These are phyloP conservation scores for Callithrix jacchus DNA, from an alignment of 2,113 vertebrate species.

Conservation along the genomic window DNA sequence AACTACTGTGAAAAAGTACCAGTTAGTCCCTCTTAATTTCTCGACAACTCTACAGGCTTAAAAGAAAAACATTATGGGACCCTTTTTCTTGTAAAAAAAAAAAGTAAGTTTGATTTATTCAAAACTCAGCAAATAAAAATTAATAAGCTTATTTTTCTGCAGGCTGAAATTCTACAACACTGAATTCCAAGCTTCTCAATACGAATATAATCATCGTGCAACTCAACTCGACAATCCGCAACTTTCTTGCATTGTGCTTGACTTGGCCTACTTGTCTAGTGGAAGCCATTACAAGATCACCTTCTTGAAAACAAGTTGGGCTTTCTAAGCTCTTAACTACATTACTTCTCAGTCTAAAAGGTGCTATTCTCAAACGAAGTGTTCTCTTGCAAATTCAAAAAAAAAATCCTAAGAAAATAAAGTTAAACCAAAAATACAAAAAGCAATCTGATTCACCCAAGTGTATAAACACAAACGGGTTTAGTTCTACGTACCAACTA, in stretches of 20 bases:
- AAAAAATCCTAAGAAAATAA: not conserved
- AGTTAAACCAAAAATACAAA: not conserved
- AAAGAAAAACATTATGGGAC: not conserved
- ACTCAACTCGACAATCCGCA: not conserved
- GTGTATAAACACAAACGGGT: not conserved
- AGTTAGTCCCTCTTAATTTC: not conserved
- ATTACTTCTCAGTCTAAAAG: not conserved
- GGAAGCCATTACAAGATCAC: constrained; percentile 75
- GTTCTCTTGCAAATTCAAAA: not conserved
- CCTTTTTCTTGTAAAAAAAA: constrained; percentile 20
- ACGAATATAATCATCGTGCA: not conserved
- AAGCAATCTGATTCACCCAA: not conserved
- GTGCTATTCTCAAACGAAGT: not conserved
- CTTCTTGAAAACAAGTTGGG: constrained; percentile 64
- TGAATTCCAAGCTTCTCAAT: not conserved
- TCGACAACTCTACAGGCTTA: not conserved
- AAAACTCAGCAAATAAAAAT: constrained; percentile 19
- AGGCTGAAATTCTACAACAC: not conserved
- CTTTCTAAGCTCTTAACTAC: constrained; percentile 35
- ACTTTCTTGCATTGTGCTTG: constrained; percentile 49
- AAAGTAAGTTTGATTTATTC: not conserved
- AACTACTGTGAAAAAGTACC: not conserved
- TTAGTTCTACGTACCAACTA: not conserved
- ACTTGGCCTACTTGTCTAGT: constrained; percentile 62
- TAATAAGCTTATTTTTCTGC: not conserved